phyloP scores from a whole-genome alignment of 2,113 vertebrate species.

The Pomatorhinus ruficollis region DNA sequence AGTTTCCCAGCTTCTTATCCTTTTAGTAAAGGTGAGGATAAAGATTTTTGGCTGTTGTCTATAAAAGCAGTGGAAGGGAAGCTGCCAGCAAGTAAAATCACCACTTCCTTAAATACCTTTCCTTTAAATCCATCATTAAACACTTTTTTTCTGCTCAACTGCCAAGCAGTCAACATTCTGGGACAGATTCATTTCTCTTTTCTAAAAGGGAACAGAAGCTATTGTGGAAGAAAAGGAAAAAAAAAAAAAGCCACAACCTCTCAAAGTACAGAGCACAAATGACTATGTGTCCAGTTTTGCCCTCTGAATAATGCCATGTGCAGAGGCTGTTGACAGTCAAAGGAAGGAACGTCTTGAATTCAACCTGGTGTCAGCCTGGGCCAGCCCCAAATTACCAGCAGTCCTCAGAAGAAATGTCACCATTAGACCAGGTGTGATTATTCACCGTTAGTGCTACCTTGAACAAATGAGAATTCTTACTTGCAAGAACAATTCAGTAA shows the following conservation, averaged over 20 bases:
- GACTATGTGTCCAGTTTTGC: background rate
- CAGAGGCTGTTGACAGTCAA: background rate
- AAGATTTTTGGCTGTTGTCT: background rate
- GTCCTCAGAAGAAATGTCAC: background rate
- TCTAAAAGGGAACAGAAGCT: background rate
- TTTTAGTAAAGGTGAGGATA: background rate
- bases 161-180: background rate
- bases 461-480: background rate
- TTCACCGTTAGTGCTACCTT: background rate
- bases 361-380: background rate
- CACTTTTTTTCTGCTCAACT: background rate
- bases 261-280: background rate
- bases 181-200: conserved; percentile 2
- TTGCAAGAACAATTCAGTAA: background rate
- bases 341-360: background rate
- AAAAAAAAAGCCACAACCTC: background rate
- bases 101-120: conserved; percentile 22
- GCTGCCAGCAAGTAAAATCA: background rate
- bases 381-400: background rate
- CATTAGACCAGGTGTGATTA: background rate
- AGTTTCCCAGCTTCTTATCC: background rate
- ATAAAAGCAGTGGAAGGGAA: background rate
- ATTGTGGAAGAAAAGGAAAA: background rate
- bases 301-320: background rate
- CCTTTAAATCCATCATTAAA: background rate